Percentiles rank a stretch among this genome's conserved stretches.
Evolutionary conservation across 2,113 vertebrate genomes (phyloP).

Genomic region (Mustela lutreola): DNA sequence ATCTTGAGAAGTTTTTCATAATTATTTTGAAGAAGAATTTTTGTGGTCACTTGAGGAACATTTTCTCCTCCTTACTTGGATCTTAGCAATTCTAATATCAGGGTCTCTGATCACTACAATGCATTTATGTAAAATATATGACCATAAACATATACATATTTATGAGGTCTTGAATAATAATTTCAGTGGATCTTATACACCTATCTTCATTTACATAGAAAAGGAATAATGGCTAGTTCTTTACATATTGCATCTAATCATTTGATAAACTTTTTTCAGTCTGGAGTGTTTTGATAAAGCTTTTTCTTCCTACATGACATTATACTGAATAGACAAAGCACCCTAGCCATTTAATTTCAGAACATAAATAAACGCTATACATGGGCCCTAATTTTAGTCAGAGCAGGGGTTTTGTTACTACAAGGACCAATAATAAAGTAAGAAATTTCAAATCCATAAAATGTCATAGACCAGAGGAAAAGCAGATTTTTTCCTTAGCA

Average conservation of each 20-base stretch:
- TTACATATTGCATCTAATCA: not conserved
- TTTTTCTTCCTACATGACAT: not conserved
- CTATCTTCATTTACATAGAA: constrained; percentile 41
- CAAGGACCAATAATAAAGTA: not conserved
- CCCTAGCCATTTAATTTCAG: not conserved
- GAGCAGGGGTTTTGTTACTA: not conserved
- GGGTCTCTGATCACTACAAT: not conserved
- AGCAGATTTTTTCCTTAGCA: not conserved
- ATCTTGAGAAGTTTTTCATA: not conserved
- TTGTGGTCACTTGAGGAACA: not conserved
- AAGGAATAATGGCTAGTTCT: not conserved
- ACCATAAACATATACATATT: not conserved
- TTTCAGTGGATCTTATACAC: not conserved
- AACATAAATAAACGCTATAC: not conserved
- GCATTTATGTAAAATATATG: not conserved
- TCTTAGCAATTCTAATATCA: not conserved
- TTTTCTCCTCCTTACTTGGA: constrained; percentile 2
- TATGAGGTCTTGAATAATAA: not conserved
- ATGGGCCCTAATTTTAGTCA: constrained; percentile 38
- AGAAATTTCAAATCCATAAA: constrained; percentile 50
- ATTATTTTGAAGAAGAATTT: constrained; percentile 10
- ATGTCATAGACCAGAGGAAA: constrained; percentile 13
- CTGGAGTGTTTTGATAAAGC: not conserved
- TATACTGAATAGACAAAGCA: not conserved
- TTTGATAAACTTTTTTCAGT: not conserved